Percentiles rank a stretch among this genome's conserved stretches.
Evolutionary conservation across 2,797 vertebrate genomes (phyloP).

Genomic region (Aselliscus stoliczkanus): DNA sequence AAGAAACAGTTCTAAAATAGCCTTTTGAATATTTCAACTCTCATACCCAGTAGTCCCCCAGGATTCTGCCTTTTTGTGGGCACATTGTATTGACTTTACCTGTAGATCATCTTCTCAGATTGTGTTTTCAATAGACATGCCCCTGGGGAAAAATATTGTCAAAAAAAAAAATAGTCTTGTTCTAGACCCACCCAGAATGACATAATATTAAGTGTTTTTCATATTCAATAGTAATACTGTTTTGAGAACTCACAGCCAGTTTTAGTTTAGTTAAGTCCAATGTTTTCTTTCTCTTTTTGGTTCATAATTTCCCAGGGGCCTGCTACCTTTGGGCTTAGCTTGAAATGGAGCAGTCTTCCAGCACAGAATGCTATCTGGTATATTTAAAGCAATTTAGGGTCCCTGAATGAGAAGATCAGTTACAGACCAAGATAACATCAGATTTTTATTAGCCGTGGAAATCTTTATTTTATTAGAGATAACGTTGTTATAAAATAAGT

Average conservation of each 20-base stretch:
- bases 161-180: constrained; percentile 7
- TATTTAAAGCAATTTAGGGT: background rate
- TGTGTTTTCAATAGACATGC: constrained; percentile 34
- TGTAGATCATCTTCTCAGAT: background rate
- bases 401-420: background rate
- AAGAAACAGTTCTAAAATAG: background rate
- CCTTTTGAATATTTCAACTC: background rate
- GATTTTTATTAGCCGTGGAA: background rate
- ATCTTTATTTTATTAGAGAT: background rate
- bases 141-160: background rate
- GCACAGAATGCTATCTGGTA: background rate
- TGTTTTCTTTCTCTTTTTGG: constrained; percentile 59
- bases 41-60: background rate
- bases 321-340: constrained; percentile 24
- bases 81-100: background rate
- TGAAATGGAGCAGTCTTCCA: background rate
- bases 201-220: constrained; percentile 63
- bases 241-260: constrained; percentile 58
- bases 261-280: constrained; percentile 54
- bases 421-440: background rate
- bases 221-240: constrained; percentile 46
- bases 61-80: background rate
- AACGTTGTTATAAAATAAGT: background rate
- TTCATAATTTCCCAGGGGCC: constrained; percentile 58
- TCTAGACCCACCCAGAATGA: constrained; percentile 69